phyloP scores from a whole-genome alignment of 37 sponge, comb jelly and placozoan genomes.

The Aphrocallistes beatrix region DNA sequence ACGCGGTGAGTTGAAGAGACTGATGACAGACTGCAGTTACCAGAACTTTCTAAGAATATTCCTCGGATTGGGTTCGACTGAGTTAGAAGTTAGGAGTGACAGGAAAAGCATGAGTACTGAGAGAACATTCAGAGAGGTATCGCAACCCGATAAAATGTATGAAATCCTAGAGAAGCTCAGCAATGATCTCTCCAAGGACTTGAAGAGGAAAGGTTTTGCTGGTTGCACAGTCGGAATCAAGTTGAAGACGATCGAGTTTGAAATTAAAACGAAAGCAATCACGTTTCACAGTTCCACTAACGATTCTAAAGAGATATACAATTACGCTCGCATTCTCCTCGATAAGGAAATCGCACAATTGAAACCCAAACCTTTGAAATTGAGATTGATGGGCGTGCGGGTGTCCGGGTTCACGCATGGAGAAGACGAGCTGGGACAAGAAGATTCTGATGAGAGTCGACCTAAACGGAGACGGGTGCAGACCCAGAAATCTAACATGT shows the following conservation, averaged over 20 bases:
- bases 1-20: constrained; percentile 47
- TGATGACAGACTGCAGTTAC: constrained; percentile 52
- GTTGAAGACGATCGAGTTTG: constrained; percentile 63
- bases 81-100: constrained; percentile 20
- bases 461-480: not conserved
- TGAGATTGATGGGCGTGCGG: constrained; percentile 71
- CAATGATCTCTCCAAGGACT: constrained; percentile 13
- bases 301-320: constrained; percentile 36
- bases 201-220: not conserved
- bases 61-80: constrained; percentile 61
- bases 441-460: not conserved
- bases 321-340: constrained; percentile 40
- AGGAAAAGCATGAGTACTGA: constrained; percentile 82
- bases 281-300: constrained; percentile 32
- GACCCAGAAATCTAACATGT: not conserved
- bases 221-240: constrained; percentile 69
- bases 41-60: constrained; percentile 46
- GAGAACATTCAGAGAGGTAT: constrained; percentile 28
- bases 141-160: not conserved
- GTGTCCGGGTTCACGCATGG: not conserved
- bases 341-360: constrained; percentile 36
- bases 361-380: constrained; percentile 37
- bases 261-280: constrained; percentile 40
- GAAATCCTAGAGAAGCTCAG: constrained; percentile 3
- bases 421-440: not conserved